Percentiles rank a stretch among this genome's conserved stretches.
Conservation (phyloP, 2,888 invertebrate species). For the Latrodectus elegans region DNA sequence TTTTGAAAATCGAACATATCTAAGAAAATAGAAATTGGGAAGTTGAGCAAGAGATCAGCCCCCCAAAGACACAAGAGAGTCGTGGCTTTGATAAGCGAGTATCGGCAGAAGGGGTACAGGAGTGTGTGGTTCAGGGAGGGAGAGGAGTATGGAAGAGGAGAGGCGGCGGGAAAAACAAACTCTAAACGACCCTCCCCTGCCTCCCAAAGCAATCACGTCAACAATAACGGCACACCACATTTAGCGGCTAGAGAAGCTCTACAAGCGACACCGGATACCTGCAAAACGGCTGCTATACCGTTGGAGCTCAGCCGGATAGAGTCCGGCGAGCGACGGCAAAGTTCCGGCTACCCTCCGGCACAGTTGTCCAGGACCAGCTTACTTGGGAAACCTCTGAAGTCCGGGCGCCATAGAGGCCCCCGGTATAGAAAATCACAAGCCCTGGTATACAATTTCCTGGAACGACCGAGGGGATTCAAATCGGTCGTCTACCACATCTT, state of each 20-base stretch:
- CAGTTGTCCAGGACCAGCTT: conserved; percentile 87
- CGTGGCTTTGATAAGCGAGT: conserved; percentile 68
- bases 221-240: conserved; percentile 33
- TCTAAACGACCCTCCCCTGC: background rate
- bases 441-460: conserved; percentile 94
- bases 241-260: conserved; percentile 56
- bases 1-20: too few species aligned
- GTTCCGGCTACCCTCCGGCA: conserved; percentile 56
- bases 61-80: conserved; percentile 20
- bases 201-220: conserved; percentile 9
- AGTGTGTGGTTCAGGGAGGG: conserved; percentile 63
- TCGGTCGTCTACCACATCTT: conserved; percentile 92
- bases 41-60: background rate
- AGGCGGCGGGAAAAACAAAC: background rate
- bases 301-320: conserved; percentile 71
- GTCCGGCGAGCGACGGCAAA: conserved; percentile 70
- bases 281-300: conserved; percentile 66
- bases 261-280: conserved; percentile 21
- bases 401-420: conserved; percentile 88
- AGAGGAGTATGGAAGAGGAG: conserved; percentile 30
- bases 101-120: conserved; percentile 56
- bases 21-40: too few species aligned
- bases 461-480: conserved; percentile 89
- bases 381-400: conserved; percentile 91
- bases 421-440: conserved; percentile 86